Evolutionary conservation across 2,888 invertebrate genomes (phyloP).

Genomic region (Sinopyrophorus schimmeli): DNA sequence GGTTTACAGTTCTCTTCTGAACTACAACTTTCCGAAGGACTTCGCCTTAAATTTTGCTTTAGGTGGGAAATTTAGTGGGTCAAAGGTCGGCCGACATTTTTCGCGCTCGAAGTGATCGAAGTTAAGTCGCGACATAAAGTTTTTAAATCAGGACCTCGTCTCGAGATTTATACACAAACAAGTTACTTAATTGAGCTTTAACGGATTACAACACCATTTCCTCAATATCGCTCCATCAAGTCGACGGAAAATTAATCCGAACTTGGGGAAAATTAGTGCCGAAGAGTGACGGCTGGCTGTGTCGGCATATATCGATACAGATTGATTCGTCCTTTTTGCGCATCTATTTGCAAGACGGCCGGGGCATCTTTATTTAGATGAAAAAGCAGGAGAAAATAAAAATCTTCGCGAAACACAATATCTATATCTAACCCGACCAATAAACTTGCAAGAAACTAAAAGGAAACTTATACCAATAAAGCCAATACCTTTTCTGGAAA

Average conservation of each 20-base stretch:
- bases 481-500: no score
- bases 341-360: conserved; percentile 5
- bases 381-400: no score
- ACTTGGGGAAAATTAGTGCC: conserved; percentile 1
- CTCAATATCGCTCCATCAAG: no score
- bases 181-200: conserved; percentile 5
- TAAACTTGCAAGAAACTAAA: no score
- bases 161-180: no score
- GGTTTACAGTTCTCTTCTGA: conserved; percentile 18
- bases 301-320: conserved; percentile 13
- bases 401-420: no score
- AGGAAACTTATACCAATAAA: no score
- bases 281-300: conserved; percentile 3
- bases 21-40: conserved; percentile 16
- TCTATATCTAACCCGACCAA: no score
- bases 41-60: conserved; percentile 7
- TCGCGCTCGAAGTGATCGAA: no score
- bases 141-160: not conserved
- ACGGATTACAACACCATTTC: conserved; percentile 5
- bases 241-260: conserved; percentile 3
- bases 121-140: not conserved
- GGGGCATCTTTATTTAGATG: no score
- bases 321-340: conserved; percentile 5
- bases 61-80: not conserved
- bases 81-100: not conserved